phyloP scores from a whole-genome alignment of 2,113 vertebrate species.

The Pyrgilauda ruficollis region DNA sequence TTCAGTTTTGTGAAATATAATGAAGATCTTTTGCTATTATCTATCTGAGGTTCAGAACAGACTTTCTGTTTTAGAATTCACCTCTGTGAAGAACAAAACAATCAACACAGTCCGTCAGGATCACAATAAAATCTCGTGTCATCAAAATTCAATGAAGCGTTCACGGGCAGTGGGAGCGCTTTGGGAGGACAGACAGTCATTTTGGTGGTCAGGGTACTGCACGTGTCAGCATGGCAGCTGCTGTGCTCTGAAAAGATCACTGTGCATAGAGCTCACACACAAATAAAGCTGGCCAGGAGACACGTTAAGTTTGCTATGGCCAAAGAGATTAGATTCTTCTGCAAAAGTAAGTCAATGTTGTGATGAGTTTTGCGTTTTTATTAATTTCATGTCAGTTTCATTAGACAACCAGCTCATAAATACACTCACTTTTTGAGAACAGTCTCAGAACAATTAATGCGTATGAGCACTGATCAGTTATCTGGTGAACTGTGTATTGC shows the following conservation, averaged over 20 bases:
- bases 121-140: constrained; percentile 35
- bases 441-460: neutral
- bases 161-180: neutral
- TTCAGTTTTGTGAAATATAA: neutral
- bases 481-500: neutral
- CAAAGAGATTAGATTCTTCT: constrained; percentile 7
- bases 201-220: constrained; percentile 41
- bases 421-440: neutral
- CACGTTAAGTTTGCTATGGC: neutral
- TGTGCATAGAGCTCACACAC: constrained; percentile 16
- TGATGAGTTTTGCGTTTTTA: neutral
- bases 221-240: constrained; percentile 57
- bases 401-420: neutral
- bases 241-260: constrained; percentile 61
- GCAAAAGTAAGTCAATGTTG: neutral
- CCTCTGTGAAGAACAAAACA: neutral
- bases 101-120: neutral
- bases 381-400: neutral
- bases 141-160: constrained; percentile 21
- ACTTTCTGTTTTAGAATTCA: constrained; percentile 1
- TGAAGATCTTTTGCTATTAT: neutral
- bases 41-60: neutral
- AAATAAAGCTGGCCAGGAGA: constrained; percentile 6
- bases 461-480: neutral
- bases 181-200: constrained; percentile 50